Conservation (phyloP, 2,797 vertebrate genomes). For the Poecilia picta region DNA sequence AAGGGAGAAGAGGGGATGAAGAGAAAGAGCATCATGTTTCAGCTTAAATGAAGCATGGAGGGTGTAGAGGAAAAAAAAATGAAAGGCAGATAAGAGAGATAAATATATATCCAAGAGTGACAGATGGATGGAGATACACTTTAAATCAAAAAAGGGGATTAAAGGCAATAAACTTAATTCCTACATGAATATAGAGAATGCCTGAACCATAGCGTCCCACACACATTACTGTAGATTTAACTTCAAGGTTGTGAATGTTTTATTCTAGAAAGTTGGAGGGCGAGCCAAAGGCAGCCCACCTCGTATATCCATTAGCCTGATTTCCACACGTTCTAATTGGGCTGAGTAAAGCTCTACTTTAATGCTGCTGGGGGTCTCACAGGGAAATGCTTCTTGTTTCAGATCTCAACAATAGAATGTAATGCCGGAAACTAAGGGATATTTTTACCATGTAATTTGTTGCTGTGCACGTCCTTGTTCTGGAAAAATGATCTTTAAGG, state of each 20-base stretch:
- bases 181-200: slow-evolving; percentile 24
- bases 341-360: slow-evolving; percentile 62
- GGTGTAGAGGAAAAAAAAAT: slow-evolving; percentile 24
- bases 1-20: slow-evolving; percentile 3
- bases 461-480: slow-evolving; percentile 22
- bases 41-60: slow-evolving; percentile 29
- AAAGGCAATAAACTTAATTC: slow-evolving; percentile 46
- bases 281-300: slow-evolving; percentile 46
- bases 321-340: slow-evolving; percentile 56
- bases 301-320: slow-evolving; percentile 69
- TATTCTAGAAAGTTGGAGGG: slow-evolving; percentile 44
- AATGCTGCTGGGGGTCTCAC: slow-evolving; percentile 48
- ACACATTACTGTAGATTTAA: neutral
- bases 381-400: slow-evolving; percentile 57
- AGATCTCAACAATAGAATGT: slow-evolving; percentile 40
- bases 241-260: slow-evolving; percentile 23
- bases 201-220: neutral
- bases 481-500: slow-evolving; percentile 17
- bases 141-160: slow-evolving; percentile 46
- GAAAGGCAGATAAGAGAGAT: slow-evolving; percentile 34
- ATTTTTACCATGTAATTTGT: slow-evolving; percentile 36
- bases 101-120: slow-evolving; percentile 46
- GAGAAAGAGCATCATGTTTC: neutral
- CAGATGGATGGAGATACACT: slow-evolving; percentile 53
- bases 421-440: slow-evolving; percentile 4